Percentiles rank a stretch among this genome's conserved stretches.
Conservation (phyloP, 2,888 invertebrate genomes). For the Dexiosoma caninum region DNA sequence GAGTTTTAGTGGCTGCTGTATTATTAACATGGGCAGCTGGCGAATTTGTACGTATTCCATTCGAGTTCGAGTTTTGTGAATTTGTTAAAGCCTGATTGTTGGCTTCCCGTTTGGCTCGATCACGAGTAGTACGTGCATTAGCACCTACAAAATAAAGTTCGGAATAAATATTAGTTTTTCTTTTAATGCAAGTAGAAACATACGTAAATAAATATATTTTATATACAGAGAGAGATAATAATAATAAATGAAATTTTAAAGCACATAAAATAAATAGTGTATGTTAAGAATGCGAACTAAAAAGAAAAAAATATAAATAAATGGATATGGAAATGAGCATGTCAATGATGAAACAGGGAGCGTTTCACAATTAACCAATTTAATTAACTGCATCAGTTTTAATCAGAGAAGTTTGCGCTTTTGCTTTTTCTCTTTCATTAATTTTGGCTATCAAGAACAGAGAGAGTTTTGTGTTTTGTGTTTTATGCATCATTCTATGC, state of each 20-base stretch:
- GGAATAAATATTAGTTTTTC: too few relatives aligned
- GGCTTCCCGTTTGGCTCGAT: conserved; percentile 77
- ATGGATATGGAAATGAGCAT: conserved; percentile 9
- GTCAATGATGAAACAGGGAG: conserved; percentile 27
- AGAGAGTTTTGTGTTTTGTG: background rate
- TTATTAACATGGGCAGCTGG: conserved; percentile 62
- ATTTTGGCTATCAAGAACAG: background rate
- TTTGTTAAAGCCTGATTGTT: conserved; percentile 69
- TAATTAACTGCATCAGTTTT: conserved; percentile 2
- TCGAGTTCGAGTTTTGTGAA: conserved; percentile 66
- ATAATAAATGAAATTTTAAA: too few relatives aligned
- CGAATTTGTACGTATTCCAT: conserved; percentile 62
- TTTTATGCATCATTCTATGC: background rate
- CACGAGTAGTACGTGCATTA: conserved; percentile 76
- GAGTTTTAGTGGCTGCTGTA: conserved; percentile 57
- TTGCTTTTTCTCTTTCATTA: conserved; percentile 1
- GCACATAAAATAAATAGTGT: background rate
- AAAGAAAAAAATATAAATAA: background rate
- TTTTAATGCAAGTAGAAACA: too few relatives aligned
- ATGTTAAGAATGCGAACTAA: too few relatives aligned
- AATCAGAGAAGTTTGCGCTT: conserved; percentile 38
- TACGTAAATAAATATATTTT: background rate
- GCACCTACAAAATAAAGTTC: conserved; percentile 65
- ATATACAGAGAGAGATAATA: too few relatives aligned
- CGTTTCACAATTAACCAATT: conserved; percentile 12